These are phyloP conservation scores for Apoderus coryli DNA, from an alignment of 2,888 invertebrate species.

Conservation along the genomic window DNA sequence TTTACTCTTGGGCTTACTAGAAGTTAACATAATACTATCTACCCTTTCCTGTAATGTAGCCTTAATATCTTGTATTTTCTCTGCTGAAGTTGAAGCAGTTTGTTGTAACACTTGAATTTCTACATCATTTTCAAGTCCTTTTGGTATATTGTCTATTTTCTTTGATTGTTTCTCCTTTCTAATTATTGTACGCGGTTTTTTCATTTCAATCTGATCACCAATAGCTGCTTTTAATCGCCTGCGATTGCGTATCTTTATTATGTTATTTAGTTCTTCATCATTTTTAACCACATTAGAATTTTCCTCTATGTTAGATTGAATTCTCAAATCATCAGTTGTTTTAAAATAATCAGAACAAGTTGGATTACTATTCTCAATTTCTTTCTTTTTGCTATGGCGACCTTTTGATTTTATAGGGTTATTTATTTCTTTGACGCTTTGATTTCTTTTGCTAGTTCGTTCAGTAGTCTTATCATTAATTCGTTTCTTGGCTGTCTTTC, in stretches of 20 bases:
- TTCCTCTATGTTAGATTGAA: neutral
- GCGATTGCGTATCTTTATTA: neutral
- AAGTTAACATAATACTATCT: conserved; percentile 18
- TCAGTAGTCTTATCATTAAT: conserved; percentile 9
- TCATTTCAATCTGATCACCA: conserved; percentile 2
- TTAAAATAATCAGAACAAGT: too few relatives aligned
- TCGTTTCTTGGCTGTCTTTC: conserved; percentile 7
- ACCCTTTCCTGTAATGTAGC: conserved; percentile 19
- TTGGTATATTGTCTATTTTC: conserved; percentile 5
- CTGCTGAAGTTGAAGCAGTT: conserved; percentile 20
- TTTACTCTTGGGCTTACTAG: neutral
- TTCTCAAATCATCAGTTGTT: neutral
- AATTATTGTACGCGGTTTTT: too few relatives aligned
- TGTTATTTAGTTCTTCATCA: too few relatives aligned
- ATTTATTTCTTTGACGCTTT: conserved; percentile 15
- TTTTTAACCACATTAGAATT: neutral
- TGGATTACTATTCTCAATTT: conserved; percentile 5
- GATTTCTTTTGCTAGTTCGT: conserved; percentile 18
- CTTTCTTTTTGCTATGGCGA: too few relatives aligned
- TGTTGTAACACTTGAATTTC: neutral
- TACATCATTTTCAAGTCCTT: neutral
- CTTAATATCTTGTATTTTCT: conserved; percentile 24
- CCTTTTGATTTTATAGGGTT: conserved; percentile 11
- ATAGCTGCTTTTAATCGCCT: conserved; percentile 1
- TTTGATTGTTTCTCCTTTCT: conserved; percentile 10